These are phyloP conservation scores for Rhinolophus ferrumequinum DNA, from an alignment of 2,113 vertebrate genomes.

Conservation along the genomic window DNA sequence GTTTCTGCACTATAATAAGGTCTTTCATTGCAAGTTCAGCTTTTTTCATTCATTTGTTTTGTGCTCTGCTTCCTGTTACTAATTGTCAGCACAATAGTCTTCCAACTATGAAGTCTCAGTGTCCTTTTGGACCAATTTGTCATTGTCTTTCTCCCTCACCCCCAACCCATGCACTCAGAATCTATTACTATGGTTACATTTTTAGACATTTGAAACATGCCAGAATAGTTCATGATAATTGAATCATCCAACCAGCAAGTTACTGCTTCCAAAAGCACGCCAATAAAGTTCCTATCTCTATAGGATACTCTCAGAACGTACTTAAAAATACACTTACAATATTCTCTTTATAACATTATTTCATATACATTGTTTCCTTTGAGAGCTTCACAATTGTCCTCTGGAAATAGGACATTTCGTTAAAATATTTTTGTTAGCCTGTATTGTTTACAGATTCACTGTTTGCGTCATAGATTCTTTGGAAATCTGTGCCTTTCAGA, in stretches of 20 bases:
- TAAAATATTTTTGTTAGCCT: background rate
- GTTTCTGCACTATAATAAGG: constrained; percentile 80
- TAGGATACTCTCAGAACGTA: constrained; percentile 26
- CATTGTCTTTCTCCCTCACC: constrained; percentile 78
- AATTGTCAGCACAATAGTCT: constrained; percentile 82
- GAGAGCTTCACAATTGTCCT: background rate
- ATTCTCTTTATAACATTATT: background rate
- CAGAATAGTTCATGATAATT: constrained; percentile 76
- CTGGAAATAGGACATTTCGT: background rate
- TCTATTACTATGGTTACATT: constrained; percentile 76
- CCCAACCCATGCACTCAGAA: constrained; percentile 70
- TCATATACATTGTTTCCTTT: background rate
- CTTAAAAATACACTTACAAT: constrained; percentile 14
- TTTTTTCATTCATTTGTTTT: constrained; percentile 82
- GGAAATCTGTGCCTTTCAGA: background rate
- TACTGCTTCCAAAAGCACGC: constrained; percentile 60
- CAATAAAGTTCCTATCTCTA: constrained; percentile 55
- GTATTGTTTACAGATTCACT: background rate
- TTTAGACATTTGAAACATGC: constrained; percentile 79
- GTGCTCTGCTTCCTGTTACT: constrained; percentile 81
- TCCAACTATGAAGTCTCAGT: constrained; percentile 77
- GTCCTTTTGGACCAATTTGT: constrained; percentile 81
- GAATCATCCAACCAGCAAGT: constrained; percentile 70
- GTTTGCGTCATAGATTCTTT: background rate
- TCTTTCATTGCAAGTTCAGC: constrained; percentile 79